Conservation (phyloP, 2,888 invertebrate genomes). For the Dynastes grantii region DNA sequence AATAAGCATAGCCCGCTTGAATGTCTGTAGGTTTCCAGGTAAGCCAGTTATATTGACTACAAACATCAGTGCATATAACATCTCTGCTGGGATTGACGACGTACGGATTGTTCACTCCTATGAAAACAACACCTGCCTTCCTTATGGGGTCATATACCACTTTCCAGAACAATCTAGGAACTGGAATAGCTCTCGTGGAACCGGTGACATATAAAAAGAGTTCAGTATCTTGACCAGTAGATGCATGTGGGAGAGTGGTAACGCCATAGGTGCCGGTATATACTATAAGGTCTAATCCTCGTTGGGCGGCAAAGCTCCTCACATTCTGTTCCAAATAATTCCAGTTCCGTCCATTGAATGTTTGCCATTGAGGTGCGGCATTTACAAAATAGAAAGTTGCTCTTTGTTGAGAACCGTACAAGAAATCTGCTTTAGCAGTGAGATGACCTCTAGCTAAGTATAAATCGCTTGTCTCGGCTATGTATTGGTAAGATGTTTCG, state of each 20-base stretch:
- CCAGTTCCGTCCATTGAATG: conserved; percentile 76
- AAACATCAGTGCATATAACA: conserved; percentile 69
- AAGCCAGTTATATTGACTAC: conserved; percentile 75
- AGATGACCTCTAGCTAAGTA: conserved; percentile 76
- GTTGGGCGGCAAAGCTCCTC: conserved; percentile 68
- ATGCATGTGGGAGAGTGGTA: conserved; percentile 72
- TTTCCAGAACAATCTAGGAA: conserved; percentile 75
- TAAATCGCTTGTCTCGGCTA: conserved; percentile 65
- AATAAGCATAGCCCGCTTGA: conserved; percentile 75
- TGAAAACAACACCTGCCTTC: conserved; percentile 74
- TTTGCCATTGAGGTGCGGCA: conserved; percentile 79
- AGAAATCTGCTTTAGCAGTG: conserved; percentile 76
- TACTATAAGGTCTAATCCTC: conserved; percentile 67
- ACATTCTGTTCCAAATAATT: conserved; percentile 70
- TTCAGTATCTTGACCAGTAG: conserved; percentile 55
- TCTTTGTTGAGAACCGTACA: conserved; percentile 74
- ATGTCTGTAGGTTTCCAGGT: conserved; percentile 72
- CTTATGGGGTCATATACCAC: conserved; percentile 73
- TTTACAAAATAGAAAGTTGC: conserved; percentile 78
- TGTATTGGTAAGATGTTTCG: conserved; percentile 67
- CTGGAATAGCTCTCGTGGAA: conserved; percentile 70
- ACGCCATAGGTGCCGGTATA: conserved; percentile 77
- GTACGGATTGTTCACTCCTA: conserved; percentile 77
- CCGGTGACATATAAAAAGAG: conserved; percentile 64
- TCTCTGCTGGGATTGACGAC: conserved; percentile 57